Conservation (phyloP, 2,888 invertebrate genomes). For the Embidobia sp. region DNA sequence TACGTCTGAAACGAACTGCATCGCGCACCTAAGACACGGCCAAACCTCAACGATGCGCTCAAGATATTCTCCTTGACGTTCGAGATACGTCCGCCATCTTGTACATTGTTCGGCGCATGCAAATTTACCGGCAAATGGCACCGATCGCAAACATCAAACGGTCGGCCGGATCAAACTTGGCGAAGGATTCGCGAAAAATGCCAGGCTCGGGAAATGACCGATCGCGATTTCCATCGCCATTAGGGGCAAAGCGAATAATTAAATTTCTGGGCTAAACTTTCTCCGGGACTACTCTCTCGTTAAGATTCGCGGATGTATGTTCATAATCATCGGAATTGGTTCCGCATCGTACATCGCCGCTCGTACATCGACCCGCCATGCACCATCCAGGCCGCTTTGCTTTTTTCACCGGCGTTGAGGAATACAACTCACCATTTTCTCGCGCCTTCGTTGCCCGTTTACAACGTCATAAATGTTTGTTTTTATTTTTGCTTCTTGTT, state of each 20-base stretch:
- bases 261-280: constrained; percentile 61
- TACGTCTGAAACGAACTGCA: constrained; percentile 41
- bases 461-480: constrained; percentile 5
- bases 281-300: constrained; percentile 50
- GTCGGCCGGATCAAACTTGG: no score
- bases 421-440: constrained; percentile 38
- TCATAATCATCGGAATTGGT: constrained; percentile 61
- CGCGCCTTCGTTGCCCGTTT: constrained; percentile 30
- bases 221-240: constrained; percentile 8
- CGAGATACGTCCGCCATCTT: constrained; percentile 16
- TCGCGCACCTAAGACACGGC: constrained; percentile 25
- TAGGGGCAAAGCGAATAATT: constrained; percentile 46
- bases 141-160: no score
- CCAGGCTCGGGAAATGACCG: no score
- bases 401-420: constrained; percentile 38
- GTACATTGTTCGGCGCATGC: constrained; percentile 6
- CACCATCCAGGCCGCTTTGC: constrained; percentile 51
- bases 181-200: no score
- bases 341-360: constrained; percentile 62
- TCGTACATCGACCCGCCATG: constrained; percentile 61
- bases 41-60: constrained; percentile 16
- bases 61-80: constrained; percentile 4
- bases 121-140: neutral
- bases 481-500: no score
- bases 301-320: constrained; percentile 59